Conservation (phyloP, 2,888 invertebrate species). For the Ornithoptera priamus region DNA sequence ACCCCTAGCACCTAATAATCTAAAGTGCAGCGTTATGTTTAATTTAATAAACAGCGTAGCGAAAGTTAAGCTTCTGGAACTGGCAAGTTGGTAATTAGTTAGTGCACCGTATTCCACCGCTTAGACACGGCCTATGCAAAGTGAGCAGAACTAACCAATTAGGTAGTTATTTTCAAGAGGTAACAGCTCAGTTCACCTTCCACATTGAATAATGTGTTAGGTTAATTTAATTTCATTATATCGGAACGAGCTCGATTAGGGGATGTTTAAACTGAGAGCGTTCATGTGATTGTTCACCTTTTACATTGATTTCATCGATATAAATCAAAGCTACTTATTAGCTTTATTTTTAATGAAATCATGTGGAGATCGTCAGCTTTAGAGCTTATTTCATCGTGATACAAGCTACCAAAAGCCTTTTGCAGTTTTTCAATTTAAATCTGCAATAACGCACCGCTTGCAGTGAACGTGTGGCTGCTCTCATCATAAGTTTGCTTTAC, state of each 20-base stretch:
- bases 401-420: neutral
- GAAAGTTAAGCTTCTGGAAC: conserved; percentile 9
- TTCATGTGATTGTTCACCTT: no score
- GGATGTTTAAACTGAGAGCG: no score
- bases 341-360: neutral
- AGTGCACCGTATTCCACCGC: conserved; percentile 1
- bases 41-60: conserved; percentile 16
- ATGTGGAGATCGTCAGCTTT: neutral
- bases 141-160: neutral
- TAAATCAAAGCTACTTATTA: neutral
- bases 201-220: no score
- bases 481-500: neutral
- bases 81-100: conserved; percentile 19
- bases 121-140: neutral
- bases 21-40: conserved; percentile 8
- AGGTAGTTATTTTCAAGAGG: no score
- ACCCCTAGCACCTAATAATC: conserved; percentile 7
- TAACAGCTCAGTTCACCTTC: no score
- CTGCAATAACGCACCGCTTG: neutral
- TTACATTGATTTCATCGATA: neutral
- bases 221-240: no score
- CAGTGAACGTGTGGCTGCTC: neutral
- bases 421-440: neutral
- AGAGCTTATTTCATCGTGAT: neutral
- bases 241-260: no score